These are phyloP conservation scores for Holocentrus rufus DNA, from an alignment of 2,797 vertebrate species.

Conservation along the genomic window DNA sequence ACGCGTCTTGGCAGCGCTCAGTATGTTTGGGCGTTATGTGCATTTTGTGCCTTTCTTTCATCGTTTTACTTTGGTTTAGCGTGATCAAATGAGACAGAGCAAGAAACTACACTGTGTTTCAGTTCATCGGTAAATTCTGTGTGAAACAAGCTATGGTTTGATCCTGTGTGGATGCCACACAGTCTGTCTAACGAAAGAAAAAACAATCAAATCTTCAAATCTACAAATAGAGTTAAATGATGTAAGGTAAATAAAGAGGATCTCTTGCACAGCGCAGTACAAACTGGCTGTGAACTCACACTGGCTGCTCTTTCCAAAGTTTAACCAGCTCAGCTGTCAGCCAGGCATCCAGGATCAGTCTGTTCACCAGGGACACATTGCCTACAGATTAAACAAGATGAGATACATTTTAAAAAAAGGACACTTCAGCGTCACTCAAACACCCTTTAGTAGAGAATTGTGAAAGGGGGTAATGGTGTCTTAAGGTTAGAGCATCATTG, in stretches of 20 bases:
- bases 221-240: too few species aligned
- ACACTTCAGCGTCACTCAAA: not conserved
- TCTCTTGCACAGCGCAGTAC: not conserved
- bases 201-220: too few species aligned
- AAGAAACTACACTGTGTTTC: conserved; percentile 40
- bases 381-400: conserved; percentile 66
- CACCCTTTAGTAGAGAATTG: too few species aligned
- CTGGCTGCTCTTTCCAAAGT: conserved; percentile 88
- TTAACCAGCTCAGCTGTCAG: conserved; percentile 91
- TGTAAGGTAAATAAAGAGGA: not conserved
- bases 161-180: too few species aligned
- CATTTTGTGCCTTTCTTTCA: conserved; percentile 59
- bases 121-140: conserved; percentile 32
- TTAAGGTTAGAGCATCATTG: too few species aligned
- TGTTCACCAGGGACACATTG: conserved; percentile 83
- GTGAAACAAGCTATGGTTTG: conserved; percentile 31
- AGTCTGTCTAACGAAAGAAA: too few species aligned
- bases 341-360: conserved; percentile 92
- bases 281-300: conserved; percentile 83
- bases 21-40: conserved; percentile 48
- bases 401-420: conserved; percentile 29
- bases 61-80: conserved; percentile 59
- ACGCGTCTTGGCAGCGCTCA: conserved; percentile 51
- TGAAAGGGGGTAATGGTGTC: not conserved
- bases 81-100: conserved; percentile 47